A percentile compares a stretch with the other conserved stretches of the same genome.
phyloP scores from a whole-genome alignment of 2,888 invertebrate species.

The Pammene fasciana region DNA sequence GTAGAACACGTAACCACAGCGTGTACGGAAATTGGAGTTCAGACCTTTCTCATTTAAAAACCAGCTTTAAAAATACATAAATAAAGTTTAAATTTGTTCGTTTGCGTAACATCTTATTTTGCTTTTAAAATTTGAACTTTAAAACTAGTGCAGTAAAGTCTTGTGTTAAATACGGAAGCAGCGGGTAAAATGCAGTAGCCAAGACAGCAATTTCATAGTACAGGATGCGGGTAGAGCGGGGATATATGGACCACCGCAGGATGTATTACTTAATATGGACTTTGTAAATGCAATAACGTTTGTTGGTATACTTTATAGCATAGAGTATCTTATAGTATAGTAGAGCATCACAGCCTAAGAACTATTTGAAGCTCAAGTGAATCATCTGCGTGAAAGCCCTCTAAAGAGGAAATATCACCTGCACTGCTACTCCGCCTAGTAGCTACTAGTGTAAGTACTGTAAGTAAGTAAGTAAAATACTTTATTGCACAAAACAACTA shows the following conservation, averaged over 20 bases:
- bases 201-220: conserved; percentile 33
- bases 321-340: too few relatives aligned
- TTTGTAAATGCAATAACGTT: conserved; percentile 17
- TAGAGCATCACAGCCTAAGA: too few relatives aligned
- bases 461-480: too few relatives aligned
- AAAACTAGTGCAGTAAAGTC: conserved; percentile 2
- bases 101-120: background rate
- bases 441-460: too few relatives aligned
- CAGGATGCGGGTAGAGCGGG: conserved; percentile 21
- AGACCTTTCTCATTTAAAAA: background rate
- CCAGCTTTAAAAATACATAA: background rate
- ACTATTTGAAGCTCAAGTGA: too few relatives aligned
- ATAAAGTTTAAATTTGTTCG: background rate
- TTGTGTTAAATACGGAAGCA: conserved; percentile 4
- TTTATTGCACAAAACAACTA: too few relatives aligned
- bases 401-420: too few relatives aligned
- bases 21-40: conserved; percentile 31
- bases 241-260: conserved; percentile 30
- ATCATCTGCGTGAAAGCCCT: too few relatives aligned
- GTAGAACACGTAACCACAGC: conserved; percentile 11
- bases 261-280: conserved; percentile 34
- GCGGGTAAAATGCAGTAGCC: conserved; percentile 19
- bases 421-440: too few relatives aligned
- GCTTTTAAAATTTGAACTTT: conserved; percentile 4
- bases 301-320: background rate